These are phyloP conservation scores for Clinocottus analis DNA, from an alignment of 2,113 vertebrate species.

Conservation along the genomic window DNA sequence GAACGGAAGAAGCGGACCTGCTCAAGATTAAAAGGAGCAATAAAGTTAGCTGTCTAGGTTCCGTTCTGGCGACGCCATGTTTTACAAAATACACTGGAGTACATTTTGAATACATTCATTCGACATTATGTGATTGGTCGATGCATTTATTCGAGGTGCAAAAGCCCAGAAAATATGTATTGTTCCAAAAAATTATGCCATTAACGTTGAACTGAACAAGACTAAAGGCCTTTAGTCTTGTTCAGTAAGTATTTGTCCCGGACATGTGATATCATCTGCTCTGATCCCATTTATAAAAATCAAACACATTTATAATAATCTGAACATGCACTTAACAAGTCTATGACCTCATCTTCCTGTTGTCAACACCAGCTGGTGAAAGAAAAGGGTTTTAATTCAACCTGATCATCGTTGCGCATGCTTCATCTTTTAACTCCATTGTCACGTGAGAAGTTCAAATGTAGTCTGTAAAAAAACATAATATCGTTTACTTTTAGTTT, in stretches of 20 bases:
- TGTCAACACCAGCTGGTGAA: background rate
- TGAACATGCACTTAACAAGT: background rate
- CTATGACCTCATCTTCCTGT: background rate
- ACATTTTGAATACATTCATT: background rate
- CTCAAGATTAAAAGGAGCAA: too few species aligned
- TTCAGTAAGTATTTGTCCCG: background rate
- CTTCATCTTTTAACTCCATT: background rate
- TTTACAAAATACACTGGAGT: background rate
- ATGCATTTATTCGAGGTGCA: too few species aligned
- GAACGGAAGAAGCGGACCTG: too few species aligned
- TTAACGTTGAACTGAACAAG: too few species aligned
- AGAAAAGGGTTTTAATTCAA: background rate
- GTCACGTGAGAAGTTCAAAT: background rate
- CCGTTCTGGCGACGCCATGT: too few species aligned
- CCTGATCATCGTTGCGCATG: background rate
- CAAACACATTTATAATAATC: background rate
- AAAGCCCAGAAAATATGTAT: background rate
- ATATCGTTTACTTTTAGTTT: background rate
- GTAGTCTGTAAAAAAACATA: background rate
- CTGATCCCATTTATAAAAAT: background rate
- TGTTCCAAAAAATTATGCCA: too few species aligned
- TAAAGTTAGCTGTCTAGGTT: too few species aligned
- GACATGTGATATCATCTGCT: background rate
- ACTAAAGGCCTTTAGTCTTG: background rate
- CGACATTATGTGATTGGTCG: background rate